These are phyloP conservation scores for Stenoptilia bipunctidactyla DNA, from an alignment of 2,888 invertebrate species.

Conservation along the genomic window DNA sequence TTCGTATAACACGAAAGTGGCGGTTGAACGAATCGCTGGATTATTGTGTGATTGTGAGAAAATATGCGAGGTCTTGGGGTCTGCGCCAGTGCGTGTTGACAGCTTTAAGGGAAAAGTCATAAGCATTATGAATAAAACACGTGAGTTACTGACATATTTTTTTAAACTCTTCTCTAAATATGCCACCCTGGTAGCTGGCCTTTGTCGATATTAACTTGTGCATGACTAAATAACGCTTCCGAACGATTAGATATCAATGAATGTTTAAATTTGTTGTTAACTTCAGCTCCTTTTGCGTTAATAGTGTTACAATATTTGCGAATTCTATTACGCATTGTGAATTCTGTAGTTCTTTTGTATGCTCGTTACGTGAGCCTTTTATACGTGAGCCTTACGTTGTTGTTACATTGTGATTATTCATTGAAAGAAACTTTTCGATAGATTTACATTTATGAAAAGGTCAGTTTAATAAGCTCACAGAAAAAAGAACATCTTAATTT, in stretches of 20 bases:
- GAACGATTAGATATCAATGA: constrained; percentile 60
- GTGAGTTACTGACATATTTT: constrained; percentile 38
- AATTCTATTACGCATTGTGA: constrained; percentile 68
- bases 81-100: constrained; percentile 34
- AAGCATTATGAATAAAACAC: constrained; percentile 58
- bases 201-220: constrained; percentile 49
- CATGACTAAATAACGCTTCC: constrained; percentile 59
- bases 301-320: constrained; percentile 67
- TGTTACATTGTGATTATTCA: constrained; percentile 17
- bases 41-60: constrained; percentile 67
- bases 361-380: constrained; percentile 42
- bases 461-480: background rate
- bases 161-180: constrained; percentile 9
- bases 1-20: constrained; percentile 63
- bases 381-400: constrained; percentile 52
- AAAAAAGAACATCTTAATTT: constrained; percentile 15
- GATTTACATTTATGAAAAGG: background rate
- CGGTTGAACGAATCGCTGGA: constrained; percentile 65
- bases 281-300: constrained; percentile 66
- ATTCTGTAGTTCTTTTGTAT: constrained; percentile 33
- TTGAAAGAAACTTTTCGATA: too few species aligned
- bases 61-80: constrained; percentile 51
- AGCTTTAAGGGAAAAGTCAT: constrained; percentile 47
- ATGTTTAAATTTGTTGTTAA: constrained; percentile 68
- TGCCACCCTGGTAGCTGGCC: constrained; percentile 50